phyloP scores from a whole-genome alignment of 2,797 vertebrate species.

The Anguilla obscura region DNA sequence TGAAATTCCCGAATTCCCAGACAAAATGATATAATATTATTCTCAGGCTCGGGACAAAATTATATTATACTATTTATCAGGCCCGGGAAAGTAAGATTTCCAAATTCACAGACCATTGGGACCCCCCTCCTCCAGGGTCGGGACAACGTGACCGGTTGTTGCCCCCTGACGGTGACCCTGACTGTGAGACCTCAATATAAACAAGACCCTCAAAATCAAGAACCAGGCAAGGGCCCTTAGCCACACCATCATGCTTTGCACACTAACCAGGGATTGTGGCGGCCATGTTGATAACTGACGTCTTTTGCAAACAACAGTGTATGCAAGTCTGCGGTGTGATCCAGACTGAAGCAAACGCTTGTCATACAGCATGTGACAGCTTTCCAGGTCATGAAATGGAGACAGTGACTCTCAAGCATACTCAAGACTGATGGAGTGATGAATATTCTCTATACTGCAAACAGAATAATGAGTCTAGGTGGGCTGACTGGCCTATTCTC shows the following conservation, averaged over 20 bases:
- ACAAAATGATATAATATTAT: too few species aligned
- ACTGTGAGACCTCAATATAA: neutral
- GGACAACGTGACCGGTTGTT: too few species aligned
- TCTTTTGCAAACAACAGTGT: neutral
- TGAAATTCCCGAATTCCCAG: too few species aligned
- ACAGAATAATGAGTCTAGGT: neutral
- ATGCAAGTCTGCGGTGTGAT: neutral
- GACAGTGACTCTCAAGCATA: neutral
- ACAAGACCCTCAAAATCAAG: neutral
- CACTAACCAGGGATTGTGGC: neutral
- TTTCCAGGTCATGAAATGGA: neutral
- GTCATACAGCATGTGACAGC: neutral
- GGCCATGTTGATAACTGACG: neutral
- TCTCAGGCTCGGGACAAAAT: too few species aligned
- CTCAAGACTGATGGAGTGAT: neutral
- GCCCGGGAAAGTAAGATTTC: too few species aligned
- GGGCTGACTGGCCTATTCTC: neutral
- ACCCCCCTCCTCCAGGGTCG: too few species aligned
- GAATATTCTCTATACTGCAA: neutral
- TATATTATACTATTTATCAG: too few species aligned
- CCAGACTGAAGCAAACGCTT: neutral
- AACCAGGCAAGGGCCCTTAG: neutral
- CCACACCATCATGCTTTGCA: neutral
- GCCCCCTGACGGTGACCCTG: too few species aligned
- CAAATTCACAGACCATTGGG: too few species aligned